Percentiles rank a stretch among this genome's conserved stretches.
Conservation (phyloP, 2,888 invertebrate genomes). For the Spisula subtruncata region DNA sequence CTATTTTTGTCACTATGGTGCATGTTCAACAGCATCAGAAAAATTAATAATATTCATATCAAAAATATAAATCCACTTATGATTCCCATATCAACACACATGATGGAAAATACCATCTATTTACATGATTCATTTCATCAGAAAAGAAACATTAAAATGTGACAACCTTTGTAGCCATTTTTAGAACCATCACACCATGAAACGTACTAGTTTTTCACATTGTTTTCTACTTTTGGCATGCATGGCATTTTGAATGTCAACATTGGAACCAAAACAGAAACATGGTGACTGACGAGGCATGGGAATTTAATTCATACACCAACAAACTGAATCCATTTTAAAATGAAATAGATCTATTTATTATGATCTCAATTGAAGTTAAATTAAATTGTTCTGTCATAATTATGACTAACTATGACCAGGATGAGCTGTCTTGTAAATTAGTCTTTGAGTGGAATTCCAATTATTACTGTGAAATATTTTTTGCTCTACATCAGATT, state of each 20-base stretch:
- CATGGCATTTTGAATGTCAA: conserved; percentile 24
- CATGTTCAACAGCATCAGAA: no score
- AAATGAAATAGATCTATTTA: no score
- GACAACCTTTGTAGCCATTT: conserved; percentile 10
- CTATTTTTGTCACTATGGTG: no score
- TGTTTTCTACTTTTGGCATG: not conserved
- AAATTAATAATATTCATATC: not conserved
- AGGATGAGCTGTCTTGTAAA: no score
- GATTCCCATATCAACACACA: not conserved
- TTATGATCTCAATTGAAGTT: no score
- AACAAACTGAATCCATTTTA: no score
- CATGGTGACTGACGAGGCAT: not conserved
- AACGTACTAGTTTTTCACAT: not conserved
- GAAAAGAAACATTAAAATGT: not conserved
- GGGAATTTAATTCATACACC: not conserved
- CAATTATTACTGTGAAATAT: no score
- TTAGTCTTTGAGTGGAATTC: no score
- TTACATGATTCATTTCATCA: not conserved
- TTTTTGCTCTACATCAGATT: no score
- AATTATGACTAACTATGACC: no score
- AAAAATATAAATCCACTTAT: not conserved
- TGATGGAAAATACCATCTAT: conserved; percentile 3
- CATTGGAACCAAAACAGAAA: not conserved
- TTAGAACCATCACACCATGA: conserved; percentile 9
- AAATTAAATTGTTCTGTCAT: no score